These are phyloP conservation scores for Osmerus mordax DNA, from an alignment of 2,113 vertebrate genomes.

Conservation along the genomic window DNA sequence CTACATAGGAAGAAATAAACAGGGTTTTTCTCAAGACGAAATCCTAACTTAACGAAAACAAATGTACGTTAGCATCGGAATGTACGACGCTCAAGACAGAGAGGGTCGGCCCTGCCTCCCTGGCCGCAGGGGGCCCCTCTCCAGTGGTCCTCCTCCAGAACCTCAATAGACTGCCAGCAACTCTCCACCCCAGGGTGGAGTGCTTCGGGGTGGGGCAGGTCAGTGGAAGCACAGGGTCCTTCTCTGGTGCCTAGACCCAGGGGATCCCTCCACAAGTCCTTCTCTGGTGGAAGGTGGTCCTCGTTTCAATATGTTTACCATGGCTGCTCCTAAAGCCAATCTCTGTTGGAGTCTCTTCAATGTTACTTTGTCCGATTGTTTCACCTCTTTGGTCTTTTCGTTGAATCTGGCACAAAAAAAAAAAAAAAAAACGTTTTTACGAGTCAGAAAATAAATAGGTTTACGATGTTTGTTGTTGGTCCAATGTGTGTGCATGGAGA, in stretches of 20 bases:
- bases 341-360: slow-evolving; percentile 46
- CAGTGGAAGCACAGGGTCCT: slow-evolving; percentile 67
- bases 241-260: slow-evolving; percentile 72
- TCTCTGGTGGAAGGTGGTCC: slow-evolving; percentile 44
- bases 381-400: slow-evolving; percentile 48
- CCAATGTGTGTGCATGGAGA: slow-evolving; percentile 82
- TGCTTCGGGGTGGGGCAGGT: slow-evolving; percentile 60
- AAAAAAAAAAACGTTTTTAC: slow-evolving; percentile 70
- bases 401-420: slow-evolving; percentile 62
- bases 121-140: slow-evolving; percentile 48
- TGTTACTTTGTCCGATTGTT: slow-evolving; percentile 26
- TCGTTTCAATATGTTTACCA: slow-evolving; percentile 65
- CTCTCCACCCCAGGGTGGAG: slow-evolving; percentile 47
- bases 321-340: slow-evolving; percentile 45
- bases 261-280: slow-evolving; percentile 66
- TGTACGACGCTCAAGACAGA: slow-evolving; percentile 65
- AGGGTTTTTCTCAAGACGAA: slow-evolving; percentile 75
- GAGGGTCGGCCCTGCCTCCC: slow-evolving; percentile 49
- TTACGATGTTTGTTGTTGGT: slow-evolving; percentile 73
- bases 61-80: slow-evolving; percentile 72
- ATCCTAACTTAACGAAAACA: slow-evolving; percentile 59
- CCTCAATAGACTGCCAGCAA: slow-evolving; percentile 47
- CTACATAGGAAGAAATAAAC: slow-evolving; percentile 59
- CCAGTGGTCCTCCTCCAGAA: slow-evolving; percentile 51
- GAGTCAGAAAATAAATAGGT: slow-evolving; percentile 55